Evolutionary conservation across 2,888 invertebrate species (phyloP).

Genomic region (Rhingia rostrata): DNA sequence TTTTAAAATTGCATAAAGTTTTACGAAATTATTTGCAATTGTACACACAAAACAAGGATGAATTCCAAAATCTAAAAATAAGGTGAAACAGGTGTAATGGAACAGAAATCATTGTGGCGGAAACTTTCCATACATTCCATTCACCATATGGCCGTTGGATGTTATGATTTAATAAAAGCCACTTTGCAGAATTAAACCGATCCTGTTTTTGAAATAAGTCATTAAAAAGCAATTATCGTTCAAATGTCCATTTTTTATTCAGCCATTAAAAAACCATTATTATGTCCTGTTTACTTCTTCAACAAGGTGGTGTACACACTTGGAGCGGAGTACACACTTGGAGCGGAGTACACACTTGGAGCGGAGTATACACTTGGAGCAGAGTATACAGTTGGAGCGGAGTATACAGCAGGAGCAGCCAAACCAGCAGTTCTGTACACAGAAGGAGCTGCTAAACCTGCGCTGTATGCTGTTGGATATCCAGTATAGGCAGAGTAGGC

Average conservation of each 20-base stretch:
- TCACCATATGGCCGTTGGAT: no score
- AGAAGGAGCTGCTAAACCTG: conserved; percentile 23
- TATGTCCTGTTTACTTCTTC: conserved; percentile 20
- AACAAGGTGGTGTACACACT: conserved; percentile 28
- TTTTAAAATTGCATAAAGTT: no score
- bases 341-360: conserved; percentile 37
- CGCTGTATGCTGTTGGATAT: conserved; percentile 33
- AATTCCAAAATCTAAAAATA: no score
- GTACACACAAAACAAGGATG: no score
- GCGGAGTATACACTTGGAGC: background rate
- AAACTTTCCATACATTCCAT: no score
- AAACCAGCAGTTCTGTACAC: conserved; percentile 7
- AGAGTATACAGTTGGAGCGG: background rate
- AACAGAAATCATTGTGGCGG: no score
- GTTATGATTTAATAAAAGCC: no score
- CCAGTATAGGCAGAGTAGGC: conserved; percentile 44
- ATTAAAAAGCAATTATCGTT: background rate
- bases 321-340: conserved; percentile 29
- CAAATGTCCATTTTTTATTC: conserved; percentile 20
- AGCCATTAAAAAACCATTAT: background rate
- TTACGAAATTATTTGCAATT: no score
- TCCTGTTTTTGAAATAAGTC: background rate
- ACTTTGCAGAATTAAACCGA: no score
- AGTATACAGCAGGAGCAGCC: conserved; percentile 2
- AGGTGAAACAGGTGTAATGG: no score